Evolutionary conservation across 2,888 invertebrate species (phyloP), one percentile per base, ranked within the genome.

Genomic region (Aphodius granarius): DNA sequence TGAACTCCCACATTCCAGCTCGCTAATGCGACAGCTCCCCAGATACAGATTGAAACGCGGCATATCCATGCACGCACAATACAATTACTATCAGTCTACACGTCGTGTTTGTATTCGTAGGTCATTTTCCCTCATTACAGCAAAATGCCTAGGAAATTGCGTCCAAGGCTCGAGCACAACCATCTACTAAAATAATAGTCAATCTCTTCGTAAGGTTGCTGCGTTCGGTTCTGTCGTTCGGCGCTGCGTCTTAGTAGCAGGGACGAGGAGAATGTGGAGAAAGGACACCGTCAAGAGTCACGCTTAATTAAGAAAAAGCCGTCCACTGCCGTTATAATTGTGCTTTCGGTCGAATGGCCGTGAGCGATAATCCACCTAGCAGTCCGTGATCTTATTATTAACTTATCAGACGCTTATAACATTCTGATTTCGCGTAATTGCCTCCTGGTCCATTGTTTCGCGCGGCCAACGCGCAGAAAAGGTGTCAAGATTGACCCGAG

Each of bases 261-360:
- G 1, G 13, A n/a, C n/a, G 43, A 2, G 43, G 43, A 43, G 43
- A 43, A 43, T 65, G 65, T 18, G 65, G 65, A 65, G 65, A 65
- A 65, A 65, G 65, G 65, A 65, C 65, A 65, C 43, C 43, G 43
- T 43, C 43, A 43, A 43, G 43, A 65, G 65, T 65, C 65, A 65
- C 65, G 65, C 17, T 65, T 65, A 65, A 65, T 65, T 65, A 65
- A 18, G 65, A 19, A 65, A 65, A 65, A 65, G 17, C 18, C 65
- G 65, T 19, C 65, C 17, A 6, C 18, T 19, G 65, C 65, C 65
- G 65, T 65, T 65, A 65, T 19, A 65, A 65, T 65, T 16, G 65
- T 65, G 16, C 65, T 65, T 65, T 65, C 65, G 43, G 43, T 43
- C 43, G 43, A 43, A 43, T 13, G 43, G 43, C 43, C 43, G 43